phyloP scores from a whole-genome alignment of 2,113 vertebrate species.

The Vulpes lagopus region DNA sequence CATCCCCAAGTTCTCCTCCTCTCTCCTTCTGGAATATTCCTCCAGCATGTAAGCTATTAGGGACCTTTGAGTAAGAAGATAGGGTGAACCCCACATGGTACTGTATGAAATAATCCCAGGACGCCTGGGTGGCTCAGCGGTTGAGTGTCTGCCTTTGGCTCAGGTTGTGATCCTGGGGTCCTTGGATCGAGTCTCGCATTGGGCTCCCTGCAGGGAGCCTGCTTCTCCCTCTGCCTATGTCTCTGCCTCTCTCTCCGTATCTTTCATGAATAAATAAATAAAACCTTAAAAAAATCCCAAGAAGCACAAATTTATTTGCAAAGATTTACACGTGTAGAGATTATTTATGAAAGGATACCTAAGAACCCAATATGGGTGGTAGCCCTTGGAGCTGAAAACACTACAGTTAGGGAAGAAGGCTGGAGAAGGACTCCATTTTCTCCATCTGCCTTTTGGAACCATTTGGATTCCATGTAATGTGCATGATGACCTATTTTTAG shows the following conservation, averaged over 20 bases:
- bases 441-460: neutral
- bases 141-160: too few species aligned
- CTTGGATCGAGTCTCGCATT: too few species aligned
- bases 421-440: neutral
- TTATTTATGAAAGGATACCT: neutral
- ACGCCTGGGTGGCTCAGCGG: too few species aligned
- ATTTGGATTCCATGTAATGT: neutral
- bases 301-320: neutral
- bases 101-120: neutral
- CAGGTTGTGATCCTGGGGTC: too few species aligned
- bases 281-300: neutral
- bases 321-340: neutral
- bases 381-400: neutral
- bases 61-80: neutral
- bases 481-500: neutral
- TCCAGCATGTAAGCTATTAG: neutral
- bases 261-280: too few species aligned
- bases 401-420: neutral
- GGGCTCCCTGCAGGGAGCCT: too few species aligned
- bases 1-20: neutral
- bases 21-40: neutral
- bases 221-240: too few species aligned
- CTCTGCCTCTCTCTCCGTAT: too few species aligned
- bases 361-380: neutral
- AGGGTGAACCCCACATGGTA: neutral